Evolutionary conservation across 2,888 invertebrate genomes (phyloP).

Genomic region (Hecatera dysodea): DNA sequence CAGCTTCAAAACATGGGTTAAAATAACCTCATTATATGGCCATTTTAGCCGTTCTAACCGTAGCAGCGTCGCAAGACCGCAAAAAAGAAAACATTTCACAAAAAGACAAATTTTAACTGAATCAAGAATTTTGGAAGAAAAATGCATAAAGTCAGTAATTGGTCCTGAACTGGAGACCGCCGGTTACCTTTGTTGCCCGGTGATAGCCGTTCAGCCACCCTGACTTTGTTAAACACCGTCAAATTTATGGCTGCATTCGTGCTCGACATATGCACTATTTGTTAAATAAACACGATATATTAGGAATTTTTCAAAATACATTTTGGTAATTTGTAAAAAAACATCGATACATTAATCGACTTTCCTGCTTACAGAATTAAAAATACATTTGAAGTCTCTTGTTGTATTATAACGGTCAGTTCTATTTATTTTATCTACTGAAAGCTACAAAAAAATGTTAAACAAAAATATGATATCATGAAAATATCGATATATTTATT

Average conservation of each 20-base stretch:
- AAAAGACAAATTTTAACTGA: background rate
- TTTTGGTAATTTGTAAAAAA: background rate
- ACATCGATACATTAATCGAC: background rate
- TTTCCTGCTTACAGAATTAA: too few relatives aligned
- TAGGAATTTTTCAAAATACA: too few relatives aligned
- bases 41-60: background rate
- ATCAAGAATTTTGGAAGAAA: background rate
- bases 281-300: background rate
- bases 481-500: background rate
- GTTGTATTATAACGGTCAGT: background rate
- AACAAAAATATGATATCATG: background rate
- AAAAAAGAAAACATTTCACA: background rate
- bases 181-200: constrained; percentile 1
- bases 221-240: background rate
- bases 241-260: background rate
- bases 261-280: background rate
- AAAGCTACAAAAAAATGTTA: background rate
- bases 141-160: background rate
- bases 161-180: constrained; percentile 1
- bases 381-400: background rate
- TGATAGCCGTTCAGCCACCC: constrained; percentile 9
- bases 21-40: background rate
- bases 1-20: background rate
- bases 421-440: background rate
- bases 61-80: background rate